Base-by-base conservation (phyloP, 1,140 invertebrate genomes). In the Phymastichus coffea region DNA sequence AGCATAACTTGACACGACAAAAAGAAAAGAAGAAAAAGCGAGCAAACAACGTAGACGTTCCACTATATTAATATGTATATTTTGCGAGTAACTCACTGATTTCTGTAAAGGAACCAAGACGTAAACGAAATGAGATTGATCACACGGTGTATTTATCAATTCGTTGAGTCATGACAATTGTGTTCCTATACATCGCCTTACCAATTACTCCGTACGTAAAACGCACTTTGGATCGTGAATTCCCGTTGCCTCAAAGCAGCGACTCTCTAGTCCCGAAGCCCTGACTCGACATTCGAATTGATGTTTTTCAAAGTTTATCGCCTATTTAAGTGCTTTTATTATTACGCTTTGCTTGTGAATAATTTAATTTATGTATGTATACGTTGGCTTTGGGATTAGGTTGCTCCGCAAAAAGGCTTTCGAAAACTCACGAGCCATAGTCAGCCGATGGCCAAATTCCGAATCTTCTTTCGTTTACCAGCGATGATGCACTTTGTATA, bases 391-490 rank as follows among this genome's bases (percentile, higher is more conserved):
- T 46, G 41, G 41, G 25, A 1, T 46, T 8, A n/a, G 17, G 28
- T 43, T 15, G 1, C 12, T 30, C 19, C 40, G 15, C 40, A n/a
- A n/a, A n/a, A n/a, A n/a, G n/a, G n/a, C n/a, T n/a, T n/a, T n/a
- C n/a, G n/a, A 19, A 37, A 55, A 57, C 38, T 47, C 37, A n/a
- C 35, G 30, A 26, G 26, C 48, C 33, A 38, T 47, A 48, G 30
- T 2, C n/a, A n/a, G 9, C 30, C 3, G 6, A 25, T 26, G 25
- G 4, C 25, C 44, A 26, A 52, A 51, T 17, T 17, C 8, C 4
- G n/a, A 26, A 44, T 59, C 30, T 53, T 28, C 44, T 58, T 59
- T 59, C 41, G 57, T 53, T 59, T 52, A 52, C 48, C 10, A 14
- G 19, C n/a, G 38, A 35, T 14, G 28, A 33, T 28, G 47, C 26